Conservation (phyloP, 2,797 vertebrate species). For the Molossus alvarezi region DNA sequence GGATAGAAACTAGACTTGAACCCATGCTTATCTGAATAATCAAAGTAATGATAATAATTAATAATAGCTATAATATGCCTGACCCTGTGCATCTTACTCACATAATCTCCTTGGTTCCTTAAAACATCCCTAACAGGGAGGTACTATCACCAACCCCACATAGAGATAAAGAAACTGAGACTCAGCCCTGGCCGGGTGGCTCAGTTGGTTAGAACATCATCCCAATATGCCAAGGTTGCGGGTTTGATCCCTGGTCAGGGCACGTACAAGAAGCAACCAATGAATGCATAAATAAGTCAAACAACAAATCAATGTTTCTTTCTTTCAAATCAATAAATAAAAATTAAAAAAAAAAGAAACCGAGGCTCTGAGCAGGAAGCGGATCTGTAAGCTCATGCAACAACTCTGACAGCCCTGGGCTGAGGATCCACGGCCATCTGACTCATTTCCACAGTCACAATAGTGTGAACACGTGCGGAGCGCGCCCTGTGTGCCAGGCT, state of each 20-base stretch:
- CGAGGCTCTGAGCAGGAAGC: constrained; percentile 35
- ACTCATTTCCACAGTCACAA: constrained; percentile 26
- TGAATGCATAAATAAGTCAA: not conserved
- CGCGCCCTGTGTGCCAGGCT: not conserved
- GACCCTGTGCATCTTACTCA: not conserved
- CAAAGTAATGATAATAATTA: not conserved
- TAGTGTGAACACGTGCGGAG: not conserved
- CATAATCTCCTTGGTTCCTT: not conserved
- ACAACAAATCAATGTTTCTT: not conserved
- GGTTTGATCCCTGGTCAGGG: not conserved
- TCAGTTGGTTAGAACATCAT: not conserved
- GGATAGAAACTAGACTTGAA: constrained; percentile 59
- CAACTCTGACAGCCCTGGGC: not conserved
- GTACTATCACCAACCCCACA: not conserved
- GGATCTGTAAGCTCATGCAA: not conserved
- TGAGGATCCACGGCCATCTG: not conserved
- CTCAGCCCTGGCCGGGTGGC: not conserved
- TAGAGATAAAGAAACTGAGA: constrained; percentile 47
- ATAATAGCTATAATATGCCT: fast-evolving
- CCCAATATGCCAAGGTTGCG: not conserved
- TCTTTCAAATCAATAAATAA: not conserved
- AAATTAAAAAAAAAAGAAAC: not conserved
- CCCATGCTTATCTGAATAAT: not conserved
- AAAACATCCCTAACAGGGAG: not conserved
- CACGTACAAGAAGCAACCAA: not conserved